Percentiles rank a stretch among this genome's conserved stretches.
phyloP scores from a whole-genome alignment of 2,113 vertebrate genomes.

The Myodes glareolus region DNA sequence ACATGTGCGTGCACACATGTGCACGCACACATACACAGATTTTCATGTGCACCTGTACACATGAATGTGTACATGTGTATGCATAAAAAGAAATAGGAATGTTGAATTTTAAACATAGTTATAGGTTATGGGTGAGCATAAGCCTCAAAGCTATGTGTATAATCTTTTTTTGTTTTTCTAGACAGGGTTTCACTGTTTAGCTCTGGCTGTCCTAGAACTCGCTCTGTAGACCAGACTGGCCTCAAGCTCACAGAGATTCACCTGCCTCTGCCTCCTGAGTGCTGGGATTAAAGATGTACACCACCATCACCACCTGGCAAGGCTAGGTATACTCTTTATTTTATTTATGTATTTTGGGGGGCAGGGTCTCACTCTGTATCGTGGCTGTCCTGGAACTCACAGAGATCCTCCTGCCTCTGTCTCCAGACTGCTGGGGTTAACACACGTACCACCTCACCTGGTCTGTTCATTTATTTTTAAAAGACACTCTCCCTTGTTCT shows the following conservation, averaged over 20 bases:
- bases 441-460: neutral
- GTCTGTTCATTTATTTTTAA: neutral
- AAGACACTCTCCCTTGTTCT: neutral
- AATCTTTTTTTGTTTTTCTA: neutral
- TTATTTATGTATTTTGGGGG: too few relatives aligned
- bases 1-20: too few relatives aligned
- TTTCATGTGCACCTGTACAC: neutral
- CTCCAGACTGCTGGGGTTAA: neutral
- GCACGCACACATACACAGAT: neutral
- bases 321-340: too few relatives aligned
- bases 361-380: too few relatives aligned
- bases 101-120: conserved; percentile 25
- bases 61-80: neutral
- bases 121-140: neutral
- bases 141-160: neutral
- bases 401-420: neutral
- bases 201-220: neutral
- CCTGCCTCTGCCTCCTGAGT: neutral
- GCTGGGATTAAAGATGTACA: neutral
- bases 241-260: neutral
- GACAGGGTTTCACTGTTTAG: neutral
- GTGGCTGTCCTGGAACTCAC: neutral
- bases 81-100: neutral
- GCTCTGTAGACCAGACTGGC: neutral
- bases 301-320: too few relatives aligned